Conservation (phyloP, 2,797 vertebrate species). For the Microtus agrestis region DNA sequence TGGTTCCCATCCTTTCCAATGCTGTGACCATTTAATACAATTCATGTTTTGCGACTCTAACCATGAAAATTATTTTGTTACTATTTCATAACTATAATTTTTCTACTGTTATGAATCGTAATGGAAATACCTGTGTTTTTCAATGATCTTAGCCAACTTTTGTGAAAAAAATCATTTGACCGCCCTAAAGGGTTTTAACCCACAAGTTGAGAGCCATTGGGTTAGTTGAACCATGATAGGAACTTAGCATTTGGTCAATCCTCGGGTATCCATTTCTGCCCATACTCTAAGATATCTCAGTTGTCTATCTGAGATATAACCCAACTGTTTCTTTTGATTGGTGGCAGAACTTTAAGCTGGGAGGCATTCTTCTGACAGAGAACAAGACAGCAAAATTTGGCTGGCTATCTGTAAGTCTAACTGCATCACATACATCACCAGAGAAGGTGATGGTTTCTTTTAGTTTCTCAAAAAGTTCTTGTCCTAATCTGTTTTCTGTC, state of each 20-base stretch:
- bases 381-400: too few species aligned
- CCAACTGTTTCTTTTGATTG: background rate
- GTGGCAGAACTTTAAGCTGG: background rate
- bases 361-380: background rate
- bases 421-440: background rate
- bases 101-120: background rate
- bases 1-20: background rate
- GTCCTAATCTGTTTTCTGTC: background rate
- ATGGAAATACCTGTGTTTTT: too few species aligned
- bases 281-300: background rate
- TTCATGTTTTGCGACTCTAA: background rate
- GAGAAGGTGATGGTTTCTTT: background rate
- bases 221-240: background rate
- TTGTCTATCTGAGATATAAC: background rate
- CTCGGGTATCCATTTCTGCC: too few species aligned
- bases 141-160: background rate
- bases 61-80: background rate
- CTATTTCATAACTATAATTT: background rate
- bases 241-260: background rate
- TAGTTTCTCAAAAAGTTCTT: background rate
- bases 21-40: background rate
- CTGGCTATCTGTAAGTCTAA: background rate
- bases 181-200: too few species aligned
- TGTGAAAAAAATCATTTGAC: background rate
- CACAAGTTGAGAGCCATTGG: background rate